phyloP scores from a whole-genome alignment of 2,113 vertebrate genomes.

The Pelvicachromis taeniatus region DNA sequence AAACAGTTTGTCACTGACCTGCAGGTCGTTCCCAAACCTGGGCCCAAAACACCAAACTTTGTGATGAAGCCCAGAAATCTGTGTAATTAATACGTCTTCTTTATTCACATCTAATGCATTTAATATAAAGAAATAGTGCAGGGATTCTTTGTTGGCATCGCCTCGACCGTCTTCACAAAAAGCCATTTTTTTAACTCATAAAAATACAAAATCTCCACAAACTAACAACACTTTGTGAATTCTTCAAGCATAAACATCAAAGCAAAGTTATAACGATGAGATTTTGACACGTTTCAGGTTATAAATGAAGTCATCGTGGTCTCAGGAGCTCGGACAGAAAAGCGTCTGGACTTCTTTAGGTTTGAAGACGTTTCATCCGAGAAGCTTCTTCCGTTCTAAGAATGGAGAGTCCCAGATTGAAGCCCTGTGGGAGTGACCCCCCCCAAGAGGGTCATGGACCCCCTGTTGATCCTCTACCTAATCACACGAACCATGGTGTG shows the following conservation, averaged over 20 bases:
- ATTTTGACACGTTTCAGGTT: not conserved
- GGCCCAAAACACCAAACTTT: not conserved
- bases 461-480: too few relatives aligned
- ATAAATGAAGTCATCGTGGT: not conserved
- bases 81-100: accelerated
- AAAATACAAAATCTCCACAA: not conserved
- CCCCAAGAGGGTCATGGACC: too few relatives aligned
- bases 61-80: not conserved
- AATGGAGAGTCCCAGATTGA: too few relatives aligned
- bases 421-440: too few relatives aligned
- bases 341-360: too few relatives aligned
- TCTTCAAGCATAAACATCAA: not conserved
- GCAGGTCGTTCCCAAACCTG: constrained; percentile 93
- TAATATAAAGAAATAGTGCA: accelerated
- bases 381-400: too few relatives aligned
- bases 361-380: too few relatives aligned
- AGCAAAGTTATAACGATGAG: not conserved
- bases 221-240: not conserved
- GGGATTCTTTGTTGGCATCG: accelerated
- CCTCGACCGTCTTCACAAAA: not conserved
- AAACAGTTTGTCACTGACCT: constrained; percentile 89
- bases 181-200: accelerated
- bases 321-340: too few relatives aligned
- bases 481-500: too few relatives aligned
- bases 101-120: not conserved